These are phyloP conservation scores for Bothrops alternatus DNA, from an alignment of 2,797 vertebrate species.

Conservation along the genomic window DNA sequence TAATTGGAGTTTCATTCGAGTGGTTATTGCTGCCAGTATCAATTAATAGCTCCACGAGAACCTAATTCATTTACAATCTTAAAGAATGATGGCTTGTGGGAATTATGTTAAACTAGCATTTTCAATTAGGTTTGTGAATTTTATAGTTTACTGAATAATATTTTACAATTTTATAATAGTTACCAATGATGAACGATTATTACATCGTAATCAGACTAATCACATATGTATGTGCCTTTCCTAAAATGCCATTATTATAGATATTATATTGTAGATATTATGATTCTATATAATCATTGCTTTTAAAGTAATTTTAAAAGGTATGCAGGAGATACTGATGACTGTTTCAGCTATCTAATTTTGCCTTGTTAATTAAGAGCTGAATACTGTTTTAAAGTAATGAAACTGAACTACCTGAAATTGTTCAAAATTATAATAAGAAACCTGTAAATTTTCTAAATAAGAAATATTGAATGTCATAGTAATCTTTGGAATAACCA, in stretches of 20 bases:
- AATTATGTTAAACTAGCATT: slow-evolving; percentile 71
- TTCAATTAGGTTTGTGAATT: slow-evolving; percentile 74
- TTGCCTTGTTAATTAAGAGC: slow-evolving; percentile 17
- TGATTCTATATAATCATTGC: slow-evolving; percentile 51
- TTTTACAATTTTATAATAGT: slow-evolving; percentile 72
- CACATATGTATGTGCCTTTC: slow-evolving; percentile 61
- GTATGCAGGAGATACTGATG: slow-evolving; percentile 23
- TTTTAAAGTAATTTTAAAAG: slow-evolving; percentile 43
- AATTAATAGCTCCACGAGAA: slow-evolving; percentile 78
- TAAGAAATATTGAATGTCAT: background rate
- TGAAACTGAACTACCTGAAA: background rate
- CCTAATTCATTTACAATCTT: slow-evolving; percentile 73
- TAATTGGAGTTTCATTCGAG: slow-evolving; percentile 83
- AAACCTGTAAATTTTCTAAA: background rate
- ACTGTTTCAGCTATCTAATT: slow-evolving; percentile 29
- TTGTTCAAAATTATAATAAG: background rate
- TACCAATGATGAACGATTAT: slow-evolving; percentile 64
- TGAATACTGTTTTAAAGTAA: slow-evolving; percentile 14
- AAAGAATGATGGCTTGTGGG: slow-evolving; percentile 70
- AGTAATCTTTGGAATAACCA: background rate
- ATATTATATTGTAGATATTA: slow-evolving; percentile 9
- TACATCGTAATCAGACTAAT: slow-evolving; percentile 66
- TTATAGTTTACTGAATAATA: slow-evolving; percentile 71
- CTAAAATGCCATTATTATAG: slow-evolving; percentile 57
- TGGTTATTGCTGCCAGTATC: slow-evolving; percentile 80